Base-by-base conservation (phyloP, 1,140 invertebrate genomes). In the Trachymyrmex septentrionalis region DNA sequence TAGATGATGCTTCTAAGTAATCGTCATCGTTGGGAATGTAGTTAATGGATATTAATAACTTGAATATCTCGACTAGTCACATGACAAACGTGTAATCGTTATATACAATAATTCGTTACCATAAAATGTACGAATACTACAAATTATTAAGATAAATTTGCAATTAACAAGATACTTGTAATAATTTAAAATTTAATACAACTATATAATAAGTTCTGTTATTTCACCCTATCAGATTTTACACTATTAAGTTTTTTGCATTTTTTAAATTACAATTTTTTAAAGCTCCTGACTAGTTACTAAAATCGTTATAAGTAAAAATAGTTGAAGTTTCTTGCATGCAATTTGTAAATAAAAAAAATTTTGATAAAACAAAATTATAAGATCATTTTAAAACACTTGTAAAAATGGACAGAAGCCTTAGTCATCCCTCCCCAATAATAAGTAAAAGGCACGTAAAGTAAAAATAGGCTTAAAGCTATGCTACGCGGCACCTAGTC, bases 11-110 rank as follows among this genome's bases (percentile, higher is more conserved):
- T 38, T 1, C 34, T 4, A 61, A 12, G 38, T 48, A 59, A 82
- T n/a, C 55, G 80, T 84, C 69, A 84, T 63, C 80, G 24, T 75
- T 21, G 38, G 7, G 38, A 38, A 34, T 19, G 55, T 3, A 30
- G 69, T 21, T 84, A 75, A 84, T 75, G n/a, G 55, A 50, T 75
- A 63, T 73, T 61, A 61, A 48, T 75, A 84, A 84, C 24, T 84
- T 7, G 27, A 73, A 30, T 50, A 24, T 21, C 19, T 9, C 14
- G 19, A 67, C 24, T 30, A 14, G 19, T 19, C 38, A 77, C 10
- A 24, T 7, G 19, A 61, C 24, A 78, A 53, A 34, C 53, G 27
- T 10, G 44, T 9, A 48, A 48, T 6, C 12, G 27, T 12, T 7
- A 30, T 34, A 21, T 6, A 59, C 30, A 30, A 30, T 24, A 50